A percentile compares a stretch with the other conserved stretches of the same genome.
Conservation (phyloP, 1,140 invertebrate genomes). For the Streblospio benedicti region DNA sequence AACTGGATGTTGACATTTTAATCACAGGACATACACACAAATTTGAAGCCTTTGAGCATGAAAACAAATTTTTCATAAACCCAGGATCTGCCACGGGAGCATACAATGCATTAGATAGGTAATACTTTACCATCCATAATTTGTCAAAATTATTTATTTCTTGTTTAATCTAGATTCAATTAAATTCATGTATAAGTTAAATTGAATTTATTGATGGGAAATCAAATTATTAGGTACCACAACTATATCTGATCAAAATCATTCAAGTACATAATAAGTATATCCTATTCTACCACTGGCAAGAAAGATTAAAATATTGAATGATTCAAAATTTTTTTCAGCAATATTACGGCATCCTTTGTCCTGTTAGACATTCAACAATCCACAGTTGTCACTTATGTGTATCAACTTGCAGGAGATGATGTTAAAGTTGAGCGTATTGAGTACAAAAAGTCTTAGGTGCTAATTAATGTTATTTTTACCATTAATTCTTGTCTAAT, state of each 20-base stretch:
- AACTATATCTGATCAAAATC: too few relatives aligned
- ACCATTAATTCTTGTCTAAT: too few relatives aligned
- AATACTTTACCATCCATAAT: slow-evolving; percentile 10
- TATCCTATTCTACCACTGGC: too few relatives aligned
- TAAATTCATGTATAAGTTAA: too few relatives aligned
- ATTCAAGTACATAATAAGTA: too few relatives aligned
- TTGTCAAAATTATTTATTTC: slow-evolving; percentile 4
- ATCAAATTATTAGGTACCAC: too few relatives aligned
- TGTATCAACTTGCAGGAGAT: slow-evolving; percentile 93
- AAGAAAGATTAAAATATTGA: too few relatives aligned
- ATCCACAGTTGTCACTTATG: slow-evolving; percentile 92
- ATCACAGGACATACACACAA: slow-evolving; percentile 98
- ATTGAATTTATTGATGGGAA: too few relatives aligned
- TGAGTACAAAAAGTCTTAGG: slow-evolving; percentile 59
- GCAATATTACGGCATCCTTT: slow-evolving; percentile 87
- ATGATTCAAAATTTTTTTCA: too few relatives aligned
- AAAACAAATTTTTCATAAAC: slow-evolving; percentile 98
- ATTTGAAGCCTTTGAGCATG: slow-evolving; percentile 97
- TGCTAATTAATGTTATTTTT: too few relatives aligned
- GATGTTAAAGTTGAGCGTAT: slow-evolving; percentile 99
- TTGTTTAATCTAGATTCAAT: too few relatives aligned
- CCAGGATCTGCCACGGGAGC: slow-evolving; percentile 98
- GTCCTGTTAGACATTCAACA: slow-evolving; percentile 98
- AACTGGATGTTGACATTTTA: slow-evolving; percentile 96
- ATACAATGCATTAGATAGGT: slow-evolving; percentile 85